Base-by-base conservation (phyloP, 2,113 vertebrate genomes). In the Heterocephalus glaber region DNA sequence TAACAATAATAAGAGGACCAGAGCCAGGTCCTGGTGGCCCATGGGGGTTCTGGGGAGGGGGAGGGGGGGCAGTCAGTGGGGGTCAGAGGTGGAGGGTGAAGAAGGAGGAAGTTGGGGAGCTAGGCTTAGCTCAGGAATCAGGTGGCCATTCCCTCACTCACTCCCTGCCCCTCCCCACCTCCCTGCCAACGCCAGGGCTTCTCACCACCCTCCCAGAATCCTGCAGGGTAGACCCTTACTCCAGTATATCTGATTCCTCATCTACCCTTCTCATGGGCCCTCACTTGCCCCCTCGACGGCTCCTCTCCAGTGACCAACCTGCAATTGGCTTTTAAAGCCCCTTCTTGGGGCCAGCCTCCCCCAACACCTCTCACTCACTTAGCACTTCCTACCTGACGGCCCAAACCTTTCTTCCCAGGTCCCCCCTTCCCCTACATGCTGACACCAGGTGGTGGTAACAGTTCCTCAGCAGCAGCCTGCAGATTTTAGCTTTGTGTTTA, bases 81-180 rank as follows among this genome's bases (percentile, higher is more conserved):
- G 96, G 95, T 93, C 95, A 97, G 96, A 94, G 97, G 96, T 97
- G 96, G 96, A 97, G 97, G 97, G 97, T 94, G 93, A 96, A 97
- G 95, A 87, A 77, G 56, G 61, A 92, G 90, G 54, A 83, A 94
- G 96, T 49, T 58, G 95, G 94, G 92, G 82, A 88, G 81, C 95
- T 89, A 97, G 94, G 52, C 24, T 74, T 70, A 96, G 92, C n/a
- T 96, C 35, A 93, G 96, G 90, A 49, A 12, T n/a, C 54, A 9
- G 12, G 49, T 72, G 87, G n/a, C 80, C 44, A 13, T 26, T 2
- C 38, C 38, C 83, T 41, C 84, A 5, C n/a, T 61, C 90, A 19
- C 83, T 65, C 56, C 65, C 60, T 20, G 49, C 10, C 35, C 14
- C 49, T 30, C 41, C 52, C 38, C 17, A 44, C 35, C 63, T 47